Conservation (phyloP, 2,113 vertebrate genomes). For the Nettapus auritus region DNA sequence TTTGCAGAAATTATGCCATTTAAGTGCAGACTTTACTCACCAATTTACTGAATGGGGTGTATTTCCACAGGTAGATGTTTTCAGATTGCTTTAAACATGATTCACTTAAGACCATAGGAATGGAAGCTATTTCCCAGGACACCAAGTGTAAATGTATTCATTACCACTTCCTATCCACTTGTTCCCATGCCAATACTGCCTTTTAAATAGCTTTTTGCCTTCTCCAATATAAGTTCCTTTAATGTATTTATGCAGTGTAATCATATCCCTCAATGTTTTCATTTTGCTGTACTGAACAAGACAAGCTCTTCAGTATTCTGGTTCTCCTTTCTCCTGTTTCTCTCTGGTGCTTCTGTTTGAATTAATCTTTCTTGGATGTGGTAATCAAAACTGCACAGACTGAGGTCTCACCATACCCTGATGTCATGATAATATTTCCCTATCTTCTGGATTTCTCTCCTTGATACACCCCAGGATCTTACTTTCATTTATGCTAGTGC, state of each 20-base stretch:
- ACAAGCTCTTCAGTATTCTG: not conserved
- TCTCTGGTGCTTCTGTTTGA: not conserved
- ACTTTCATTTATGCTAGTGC: not conserved
- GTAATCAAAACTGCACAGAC: not conserved
- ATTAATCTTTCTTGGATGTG: not conserved
- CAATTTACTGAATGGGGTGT: not conserved
- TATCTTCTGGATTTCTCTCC: not conserved
- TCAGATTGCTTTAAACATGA: not conserved
- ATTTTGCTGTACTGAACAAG: not conserved
- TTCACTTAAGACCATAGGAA: not conserved
- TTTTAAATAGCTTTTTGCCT: conserved; percentile 23
- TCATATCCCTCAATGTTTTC: not conserved
- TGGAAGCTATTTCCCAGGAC: not conserved
- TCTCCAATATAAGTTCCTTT: not conserved
- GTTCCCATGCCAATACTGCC: not conserved
- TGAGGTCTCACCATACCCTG: not conserved
- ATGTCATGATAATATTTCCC: not conserved
- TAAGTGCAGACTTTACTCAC: not conserved
- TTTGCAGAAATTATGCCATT: not conserved
- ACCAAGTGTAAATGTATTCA: not conserved
- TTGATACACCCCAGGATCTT: not conserved
- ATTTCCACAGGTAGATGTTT: not conserved
- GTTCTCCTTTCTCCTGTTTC: not conserved
- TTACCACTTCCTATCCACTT: not conserved
- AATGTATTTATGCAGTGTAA: conserved; percentile 3